Evolutionary conservation across 2,888 invertebrate genomes (phyloP).

Genomic region (Tromatobia lineatoria): DNA sequence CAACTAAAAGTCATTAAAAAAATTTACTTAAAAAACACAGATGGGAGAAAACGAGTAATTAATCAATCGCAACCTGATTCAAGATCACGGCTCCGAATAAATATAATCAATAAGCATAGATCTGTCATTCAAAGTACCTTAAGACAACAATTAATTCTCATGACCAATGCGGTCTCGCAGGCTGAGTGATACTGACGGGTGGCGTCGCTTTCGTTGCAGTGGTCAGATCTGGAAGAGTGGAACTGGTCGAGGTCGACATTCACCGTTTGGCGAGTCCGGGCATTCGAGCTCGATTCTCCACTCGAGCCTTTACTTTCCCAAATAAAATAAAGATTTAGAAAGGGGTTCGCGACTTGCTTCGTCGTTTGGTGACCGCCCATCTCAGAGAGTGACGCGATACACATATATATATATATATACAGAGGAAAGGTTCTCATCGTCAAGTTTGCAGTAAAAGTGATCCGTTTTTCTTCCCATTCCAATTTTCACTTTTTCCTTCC

Average conservation of each 20-base stretch:
- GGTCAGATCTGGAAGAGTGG: conserved; percentile 27
- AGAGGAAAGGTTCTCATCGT: conserved; percentile 23
- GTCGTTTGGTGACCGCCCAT: conserved; percentile 51
- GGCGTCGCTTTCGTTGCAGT: neutral
- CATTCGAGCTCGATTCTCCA: conserved; percentile 49
- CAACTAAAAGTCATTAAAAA: too few relatives aligned
- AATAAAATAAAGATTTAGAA: conserved; percentile 83
- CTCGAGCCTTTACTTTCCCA: conserved; percentile 78
- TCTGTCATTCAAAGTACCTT: neutral
- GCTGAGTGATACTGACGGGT: neutral
- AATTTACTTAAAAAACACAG: neutral
- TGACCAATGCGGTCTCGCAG: neutral
- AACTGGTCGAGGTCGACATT: conserved; percentile 60
- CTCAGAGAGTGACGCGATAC: conserved; percentile 48
- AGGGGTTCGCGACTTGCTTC: conserved; percentile 75
- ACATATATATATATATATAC: conserved; percentile 8
- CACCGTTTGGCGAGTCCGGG: conserved; percentile 44
- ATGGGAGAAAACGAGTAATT: neutral
- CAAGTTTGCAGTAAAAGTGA: conserved; percentile 81
- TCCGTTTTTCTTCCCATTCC: conserved; percentile 70
- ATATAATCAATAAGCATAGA: neutral
- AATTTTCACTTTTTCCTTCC: conserved; percentile 49
- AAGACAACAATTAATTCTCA: too few relatives aligned
- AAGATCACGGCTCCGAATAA: neutral
- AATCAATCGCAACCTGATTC: neutral